Conservation (phyloP, 2,113 vertebrate genomes). For the Bubo scandiacus region DNA sequence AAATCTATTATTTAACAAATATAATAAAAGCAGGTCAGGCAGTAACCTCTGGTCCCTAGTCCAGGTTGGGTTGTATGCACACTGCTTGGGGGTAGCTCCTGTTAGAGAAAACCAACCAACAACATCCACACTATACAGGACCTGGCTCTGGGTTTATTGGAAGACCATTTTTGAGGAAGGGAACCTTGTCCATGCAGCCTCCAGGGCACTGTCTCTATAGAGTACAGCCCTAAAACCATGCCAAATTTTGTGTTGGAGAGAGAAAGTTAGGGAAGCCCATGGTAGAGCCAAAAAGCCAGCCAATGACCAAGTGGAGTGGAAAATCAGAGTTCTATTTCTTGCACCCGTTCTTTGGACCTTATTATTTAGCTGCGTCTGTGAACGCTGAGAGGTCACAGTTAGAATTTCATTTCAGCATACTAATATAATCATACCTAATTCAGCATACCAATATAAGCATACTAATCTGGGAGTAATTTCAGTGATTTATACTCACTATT, state of each 20-base stretch:
- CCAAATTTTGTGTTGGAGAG: neutral
- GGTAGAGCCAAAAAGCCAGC: neutral
- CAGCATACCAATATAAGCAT: neutral
- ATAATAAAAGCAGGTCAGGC: neutral
- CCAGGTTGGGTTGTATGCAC: neutral
- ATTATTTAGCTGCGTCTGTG: neutral
- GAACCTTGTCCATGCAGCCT: neutral
- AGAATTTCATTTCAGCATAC: neutral
- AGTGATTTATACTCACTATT: neutral
- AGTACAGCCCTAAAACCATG: neutral
- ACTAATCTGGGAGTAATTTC: neutral
- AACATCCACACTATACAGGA: neutral
- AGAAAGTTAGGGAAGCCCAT: neutral
- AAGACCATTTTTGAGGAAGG: fast-evolving
- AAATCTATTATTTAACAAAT: neutral
- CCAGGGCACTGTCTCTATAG: neutral
- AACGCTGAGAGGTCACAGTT: neutral
- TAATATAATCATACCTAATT: neutral
- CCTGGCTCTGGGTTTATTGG: neutral
- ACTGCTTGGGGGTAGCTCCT: neutral
- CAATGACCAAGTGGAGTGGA: neutral
- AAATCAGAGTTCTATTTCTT: neutral
- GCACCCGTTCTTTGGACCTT: neutral
- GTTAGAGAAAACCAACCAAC: neutral
- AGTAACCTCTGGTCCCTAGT: neutral